Conservation (phyloP, 2,113 vertebrate species). For the Cariama cristata region DNA sequence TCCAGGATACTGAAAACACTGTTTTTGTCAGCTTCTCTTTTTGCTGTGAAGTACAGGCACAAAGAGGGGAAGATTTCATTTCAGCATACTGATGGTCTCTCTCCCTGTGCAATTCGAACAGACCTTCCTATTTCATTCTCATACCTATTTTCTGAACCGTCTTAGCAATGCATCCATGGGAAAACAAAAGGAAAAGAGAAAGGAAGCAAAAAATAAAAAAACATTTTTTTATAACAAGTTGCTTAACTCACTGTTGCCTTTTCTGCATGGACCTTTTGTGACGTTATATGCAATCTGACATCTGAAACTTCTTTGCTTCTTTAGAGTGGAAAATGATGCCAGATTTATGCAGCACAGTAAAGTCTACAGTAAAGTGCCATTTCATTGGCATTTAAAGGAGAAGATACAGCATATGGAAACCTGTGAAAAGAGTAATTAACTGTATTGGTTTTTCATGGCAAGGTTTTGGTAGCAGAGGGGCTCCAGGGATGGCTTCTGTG, state of each 20-base stretch:
- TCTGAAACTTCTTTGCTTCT: not conserved
- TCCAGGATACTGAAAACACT: not conserved
- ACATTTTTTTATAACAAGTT: not conserved
- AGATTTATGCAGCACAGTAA: not conserved
- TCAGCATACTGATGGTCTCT: not conserved
- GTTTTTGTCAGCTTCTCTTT: not conserved
- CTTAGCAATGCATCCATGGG: not conserved
- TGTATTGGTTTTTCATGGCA: not conserved
- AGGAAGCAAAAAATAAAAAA: not conserved
- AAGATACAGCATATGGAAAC: not conserved
- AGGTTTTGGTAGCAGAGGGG: not conserved
- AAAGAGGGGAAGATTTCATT: constrained; percentile 23
- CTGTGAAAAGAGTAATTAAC: not conserved
- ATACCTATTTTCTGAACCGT: not conserved
- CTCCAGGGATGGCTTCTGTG: not conserved
- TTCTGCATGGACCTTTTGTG: not conserved
- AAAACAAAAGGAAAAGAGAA: not conserved
- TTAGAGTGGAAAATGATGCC: not conserved
- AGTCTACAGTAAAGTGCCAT: not conserved
- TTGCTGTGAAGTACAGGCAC: not conserved
- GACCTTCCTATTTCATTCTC: not conserved
- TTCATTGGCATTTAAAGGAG: not conserved
- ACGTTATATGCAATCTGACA: not conserved
- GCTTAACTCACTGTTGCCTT: not conserved
- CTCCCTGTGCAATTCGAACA: not conserved